Evolutionary conservation across 35 echinoderm and acorn worm genomes (phyloP), one percentile per base, ranked within the genome.

Genomic region (Anneissia japonica): DNA sequence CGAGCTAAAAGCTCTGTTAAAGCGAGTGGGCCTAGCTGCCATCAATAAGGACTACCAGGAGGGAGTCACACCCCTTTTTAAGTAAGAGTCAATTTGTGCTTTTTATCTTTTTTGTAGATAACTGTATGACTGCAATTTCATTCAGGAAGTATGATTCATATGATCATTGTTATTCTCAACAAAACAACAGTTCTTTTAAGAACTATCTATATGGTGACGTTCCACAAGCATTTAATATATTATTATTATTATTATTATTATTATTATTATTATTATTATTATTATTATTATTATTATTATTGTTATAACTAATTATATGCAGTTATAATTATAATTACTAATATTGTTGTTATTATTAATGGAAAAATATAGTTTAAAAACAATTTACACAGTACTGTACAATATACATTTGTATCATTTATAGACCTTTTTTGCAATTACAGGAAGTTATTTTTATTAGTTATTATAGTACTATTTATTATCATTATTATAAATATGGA

Each of bases 41-140:
- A 91, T 97, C 56, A 97, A 97, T 30, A 81, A 76, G 72, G 86
- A 97, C 46, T 97, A 91, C 64, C 91, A 85, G 37, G 95, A 93
- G 17, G 79, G 79, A 23, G 38, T 39, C 79, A 97, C 95, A 38
- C 81, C 89, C 32, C 81, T 97, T 1, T 97, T 89, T 84, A 97
- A 89, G 95, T 97, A 79, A 87, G 84, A 23, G 33, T 45, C 17
- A 21, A 35, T 79, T 14, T 76, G 31, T 11, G 12, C 12, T 16
- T 19, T 11, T 12, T 16, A 11, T 16, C 9, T 31, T 16, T 28
- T 31, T 10, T 16, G 32, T 12, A 12, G 12, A 33, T 77, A 77
- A 12, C 11, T 12, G 32, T 28, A 11, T 10, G 12, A 77, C 75
- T 77, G 11, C 75, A 28, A 10, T 77, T 12, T 11, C 31, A 77